Base-by-base conservation (phyloP, 2,797 vertebrate genomes). In the Heterohyrax brucei region DNA sequence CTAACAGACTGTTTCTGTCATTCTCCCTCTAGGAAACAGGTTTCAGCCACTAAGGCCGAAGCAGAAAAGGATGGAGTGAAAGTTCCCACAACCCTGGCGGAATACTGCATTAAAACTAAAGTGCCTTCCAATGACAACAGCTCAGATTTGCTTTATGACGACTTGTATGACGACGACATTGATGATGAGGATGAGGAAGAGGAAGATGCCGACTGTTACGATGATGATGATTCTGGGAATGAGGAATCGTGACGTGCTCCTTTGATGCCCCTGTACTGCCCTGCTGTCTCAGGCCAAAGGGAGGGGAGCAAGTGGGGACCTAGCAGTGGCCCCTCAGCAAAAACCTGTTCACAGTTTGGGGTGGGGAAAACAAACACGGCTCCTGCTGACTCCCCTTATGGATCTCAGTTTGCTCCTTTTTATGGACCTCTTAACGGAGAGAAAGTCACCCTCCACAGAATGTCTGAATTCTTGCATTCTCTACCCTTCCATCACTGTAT, bases 91-190 rank as follows among this genome's bases (percentile, higher is more conserved):
- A 99, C 99, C 0, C 98, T 99, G 98, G 99, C 99, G 0, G 99
- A 99, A 98, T 99, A 99, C 98, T 99, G 99, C 98, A 99, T 99
- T 98, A 99, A 99, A 99, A 99, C 99, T 98, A 99, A 99, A 99
- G 99, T 99, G 98, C 99, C 99, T 98, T 99, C 99, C 98, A 99
- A 99, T 96, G 99, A 99, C 99, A 99, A 99, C 99, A 99, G 99
- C 97, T 99, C 99, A 33, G 99, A 99, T 99, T 99, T 99, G 95
- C 99, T 99, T 97, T 99, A 99, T 0, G 99, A 99, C 75, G 99
- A 99, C 98, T 99, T 99, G 95, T 99, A 99, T 0, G 99, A 99
- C 0, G 99, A 99, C 0, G 99, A 99, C 98, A 99, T 99, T 96
- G 99, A 99, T 0, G 99, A 99, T 0, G 99, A 99, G 88, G 99